Evolutionary conservation across 1,140 invertebrate species (phyloP).

Genomic region (Pogonus chalceus): DNA sequence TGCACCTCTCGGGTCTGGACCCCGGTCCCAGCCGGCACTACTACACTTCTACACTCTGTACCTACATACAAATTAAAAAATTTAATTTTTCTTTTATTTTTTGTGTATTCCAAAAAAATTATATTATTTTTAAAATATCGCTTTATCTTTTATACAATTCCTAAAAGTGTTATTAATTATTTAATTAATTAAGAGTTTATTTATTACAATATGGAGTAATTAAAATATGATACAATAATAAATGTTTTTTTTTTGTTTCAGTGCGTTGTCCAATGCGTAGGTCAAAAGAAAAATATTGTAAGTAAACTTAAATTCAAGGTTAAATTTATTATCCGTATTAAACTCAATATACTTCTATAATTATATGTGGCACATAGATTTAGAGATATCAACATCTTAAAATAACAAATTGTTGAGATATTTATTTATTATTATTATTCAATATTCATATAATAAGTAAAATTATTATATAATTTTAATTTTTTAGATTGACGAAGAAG

Average conservation of each 20-base stretch:
- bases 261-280: slow-evolving; percentile 26
- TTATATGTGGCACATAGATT: not conserved
- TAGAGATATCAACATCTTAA: not conserved
- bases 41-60: not conserved
- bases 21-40: too few relatives aligned
- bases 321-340: slow-evolving; percentile 12
- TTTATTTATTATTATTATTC: not conserved
- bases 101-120: not conserved
- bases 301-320: slow-evolving; percentile 20
- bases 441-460: not conserved
- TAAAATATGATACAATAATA: not conserved
- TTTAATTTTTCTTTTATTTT: not conserved
- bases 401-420: too few relatives aligned
- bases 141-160: not conserved
- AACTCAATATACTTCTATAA: not conserved
- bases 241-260: slow-evolving; percentile 18
- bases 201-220: not conserved
- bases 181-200: not conserved
- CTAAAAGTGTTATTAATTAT: not conserved
- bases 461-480: not conserved
- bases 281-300: slow-evolving; percentile 25
- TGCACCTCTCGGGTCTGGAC: not conserved
- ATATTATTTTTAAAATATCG: not conserved
- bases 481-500: slow-evolving; percentile 28
- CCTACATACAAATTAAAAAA: not conserved